Conservation (phyloP, 2,888 invertebrate genomes). For the Caenorhabditis afra region DNA sequence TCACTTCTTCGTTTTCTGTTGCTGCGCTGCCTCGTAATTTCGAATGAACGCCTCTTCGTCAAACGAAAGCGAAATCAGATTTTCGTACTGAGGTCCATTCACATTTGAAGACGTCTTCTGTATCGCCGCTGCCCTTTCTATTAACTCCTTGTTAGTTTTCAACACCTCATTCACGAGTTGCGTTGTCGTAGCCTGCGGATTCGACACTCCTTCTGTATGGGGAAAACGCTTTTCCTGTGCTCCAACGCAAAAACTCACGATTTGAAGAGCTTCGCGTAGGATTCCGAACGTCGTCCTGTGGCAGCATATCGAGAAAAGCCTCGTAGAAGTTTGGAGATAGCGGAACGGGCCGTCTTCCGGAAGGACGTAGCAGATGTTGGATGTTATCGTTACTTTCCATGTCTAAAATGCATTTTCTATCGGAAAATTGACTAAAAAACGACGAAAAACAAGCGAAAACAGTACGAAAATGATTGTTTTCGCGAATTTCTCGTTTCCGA, state of each 20-base stretch:
- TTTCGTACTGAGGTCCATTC: constrained; percentile 27
- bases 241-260: no score
- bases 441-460: not conserved
- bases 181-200: constrained; percentile 3
- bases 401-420: not conserved
- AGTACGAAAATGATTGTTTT: not conserved
- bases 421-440: constrained; percentile 3
- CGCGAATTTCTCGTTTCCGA: not conserved
- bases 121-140: constrained; percentile 50
- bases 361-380: constrained; percentile 16
- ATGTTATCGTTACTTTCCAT: constrained; percentile 13
- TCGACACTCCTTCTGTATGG: not conserved
- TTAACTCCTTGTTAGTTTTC: constrained; percentile 32
- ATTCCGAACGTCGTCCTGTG: no score
- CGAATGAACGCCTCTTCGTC: constrained; percentile 57
- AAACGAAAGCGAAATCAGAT: constrained; percentile 53
- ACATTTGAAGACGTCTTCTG: constrained; percentile 38
- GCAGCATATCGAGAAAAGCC: constrained; percentile 19
- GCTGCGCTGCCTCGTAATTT: constrained; percentile 24
- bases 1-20: constrained; percentile 16
- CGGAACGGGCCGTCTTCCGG: constrained; percentile 16
- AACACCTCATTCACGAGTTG: constrained; percentile 47
- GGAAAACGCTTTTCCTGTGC: no score
- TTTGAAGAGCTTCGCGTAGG: no score
- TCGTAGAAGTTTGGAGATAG: constrained; percentile 50